These are phyloP conservation scores for Sympetrum striolatum DNA, from an alignment of 2,888 invertebrate species.

Conservation along the genomic window DNA sequence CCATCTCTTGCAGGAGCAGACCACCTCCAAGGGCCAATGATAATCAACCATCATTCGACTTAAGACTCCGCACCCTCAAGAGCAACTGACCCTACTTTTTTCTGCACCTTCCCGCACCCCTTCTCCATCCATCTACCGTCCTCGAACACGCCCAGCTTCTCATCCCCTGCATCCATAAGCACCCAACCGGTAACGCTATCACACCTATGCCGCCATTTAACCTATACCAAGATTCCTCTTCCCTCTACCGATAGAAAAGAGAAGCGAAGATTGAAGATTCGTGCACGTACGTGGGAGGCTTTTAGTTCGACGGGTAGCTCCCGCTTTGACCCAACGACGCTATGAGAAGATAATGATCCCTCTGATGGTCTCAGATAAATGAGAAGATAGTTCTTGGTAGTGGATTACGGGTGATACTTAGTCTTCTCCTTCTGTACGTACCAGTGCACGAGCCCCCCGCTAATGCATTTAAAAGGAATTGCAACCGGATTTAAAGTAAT, in stretches of 20 bases:
- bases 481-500: background rate
- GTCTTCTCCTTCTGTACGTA: background rate
- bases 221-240: background rate
- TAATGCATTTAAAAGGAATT: background rate
- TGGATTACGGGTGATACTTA: background rate
- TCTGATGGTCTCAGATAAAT: background rate
- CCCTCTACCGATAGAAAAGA: background rate
- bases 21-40: background rate
- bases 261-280: background rate
- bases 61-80: background rate
- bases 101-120: background rate
- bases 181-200: background rate
- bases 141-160: background rate
- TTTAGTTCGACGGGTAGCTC: background rate
- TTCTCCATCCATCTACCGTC: background rate
- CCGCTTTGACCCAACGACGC: background rate
- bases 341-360: background rate
- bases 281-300: background rate
- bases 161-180: background rate
- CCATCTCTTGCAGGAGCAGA: background rate
- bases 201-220: background rate
- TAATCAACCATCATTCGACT: background rate
- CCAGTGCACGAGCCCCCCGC: background rate
- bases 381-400: background rate
- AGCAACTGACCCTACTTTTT: background rate